Percentiles rank a stretch among this genome's conserved stretches.
Conservation (phyloP, 2,888 invertebrate genomes). For the Diabrotica balteata region DNA sequence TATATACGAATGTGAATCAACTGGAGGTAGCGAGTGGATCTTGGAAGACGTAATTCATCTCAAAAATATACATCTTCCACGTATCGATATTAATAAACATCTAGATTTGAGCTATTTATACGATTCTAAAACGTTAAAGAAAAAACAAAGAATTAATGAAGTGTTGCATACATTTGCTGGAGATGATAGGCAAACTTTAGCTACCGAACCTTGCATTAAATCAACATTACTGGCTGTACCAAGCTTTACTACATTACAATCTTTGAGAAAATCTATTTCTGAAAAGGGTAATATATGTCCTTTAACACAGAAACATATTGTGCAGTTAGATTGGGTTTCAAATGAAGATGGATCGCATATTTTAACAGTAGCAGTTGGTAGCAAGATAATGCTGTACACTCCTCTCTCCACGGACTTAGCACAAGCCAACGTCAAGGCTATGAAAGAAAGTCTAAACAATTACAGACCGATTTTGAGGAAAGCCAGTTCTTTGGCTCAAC, state of each 20-base stretch:
- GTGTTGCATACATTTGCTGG: slow-evolving; percentile 82
- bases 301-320: slow-evolving; percentile 88
- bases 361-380: slow-evolving; percentile 94
- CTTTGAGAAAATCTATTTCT: slow-evolving; percentile 84
- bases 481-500: slow-evolving; percentile 89
- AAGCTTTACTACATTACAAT: slow-evolving; percentile 89
- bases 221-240: slow-evolving; percentile 79
- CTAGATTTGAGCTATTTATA: slow-evolving; percentile 84
- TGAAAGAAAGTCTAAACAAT: slow-evolving; percentile 77
- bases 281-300: slow-evolving; percentile 93
- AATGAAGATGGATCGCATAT: slow-evolving; percentile 99
- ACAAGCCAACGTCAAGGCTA: slow-evolving; percentile 85
- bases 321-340: slow-evolving; percentile 98
- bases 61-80: slow-evolving; percentile 87
- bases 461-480: slow-evolving; percentile 87
- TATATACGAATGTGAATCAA: slow-evolving; percentile 99
- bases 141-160: slow-evolving; percentile 82
- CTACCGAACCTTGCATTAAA: slow-evolving; percentile 55
- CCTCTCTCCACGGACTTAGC: slow-evolving; percentile 94
- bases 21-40: slow-evolving; percentile 94
- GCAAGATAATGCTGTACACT: slow-evolving; percentile 90
- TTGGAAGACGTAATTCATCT: slow-evolving; percentile 95
- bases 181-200: slow-evolving; percentile 65
- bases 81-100: slow-evolving; percentile 80
- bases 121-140: slow-evolving; percentile 80